Conservation (phyloP, 1,140 invertebrate species). For the Anoplophora glabripennis region DNA sequence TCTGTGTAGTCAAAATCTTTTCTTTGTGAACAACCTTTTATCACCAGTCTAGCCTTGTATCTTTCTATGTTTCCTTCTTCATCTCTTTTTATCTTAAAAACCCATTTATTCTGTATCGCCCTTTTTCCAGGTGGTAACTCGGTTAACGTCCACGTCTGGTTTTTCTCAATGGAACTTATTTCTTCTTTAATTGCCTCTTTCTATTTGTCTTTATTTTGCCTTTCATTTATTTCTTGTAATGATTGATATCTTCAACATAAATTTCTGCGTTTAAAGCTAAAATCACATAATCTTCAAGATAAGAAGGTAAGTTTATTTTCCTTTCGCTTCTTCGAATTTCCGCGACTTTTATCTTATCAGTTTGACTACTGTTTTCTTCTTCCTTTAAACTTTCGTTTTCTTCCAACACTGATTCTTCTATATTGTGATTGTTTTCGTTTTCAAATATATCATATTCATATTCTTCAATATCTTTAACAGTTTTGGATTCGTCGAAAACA, state of each 20-base stretch:
- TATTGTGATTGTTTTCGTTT: background rate
- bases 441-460: constrained; percentile 1
- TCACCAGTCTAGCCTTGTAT: constrained; percentile 42
- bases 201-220: background rate
- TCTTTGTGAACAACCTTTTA: constrained; percentile 35
- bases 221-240: background rate
- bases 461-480: background rate
- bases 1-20: constrained; percentile 12
- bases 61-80: constrained; percentile 13
- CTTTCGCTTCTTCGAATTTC: background rate
- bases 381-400: background rate
- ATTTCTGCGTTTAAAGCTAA: background rate
- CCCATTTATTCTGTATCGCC: constrained; percentile 13
- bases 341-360: no score
- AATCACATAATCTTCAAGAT: background rate
- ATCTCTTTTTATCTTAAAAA: constrained; percentile 21
- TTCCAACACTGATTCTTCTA: background rate
- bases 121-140: background rate
- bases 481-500: constrained; percentile 8
- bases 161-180: constrained; percentile 17
- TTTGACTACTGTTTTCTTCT: background rate
- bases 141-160: background rate
- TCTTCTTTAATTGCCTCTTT: constrained; percentile 8
- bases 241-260: background rate
- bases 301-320: background rate